These are phyloP conservation scores for Metopolophium dirhodum DNA, from an alignment of 1,140 invertebrate genomes.

Conservation along the genomic window DNA sequence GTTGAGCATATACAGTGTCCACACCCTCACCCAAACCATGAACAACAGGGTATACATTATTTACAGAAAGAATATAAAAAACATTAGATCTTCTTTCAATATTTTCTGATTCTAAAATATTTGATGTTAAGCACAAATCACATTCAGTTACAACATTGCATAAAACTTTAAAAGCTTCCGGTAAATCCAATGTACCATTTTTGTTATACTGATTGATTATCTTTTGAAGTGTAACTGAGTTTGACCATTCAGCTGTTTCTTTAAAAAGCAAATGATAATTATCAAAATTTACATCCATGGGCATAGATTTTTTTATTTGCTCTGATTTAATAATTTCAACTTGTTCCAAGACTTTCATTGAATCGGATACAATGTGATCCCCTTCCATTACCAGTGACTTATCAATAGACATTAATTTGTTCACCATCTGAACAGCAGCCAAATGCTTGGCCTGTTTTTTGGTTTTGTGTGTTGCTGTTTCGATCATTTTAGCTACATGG, in stretches of 20 bases:
- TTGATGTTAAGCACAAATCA: background rate
- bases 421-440: conserved; percentile 67
- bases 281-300: background rate
- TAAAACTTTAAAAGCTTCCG: background rate
- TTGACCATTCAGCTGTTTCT: background rate
- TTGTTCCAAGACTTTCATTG: background rate
- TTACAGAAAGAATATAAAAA: background rate
- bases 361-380: background rate
- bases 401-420: conserved; percentile 61
- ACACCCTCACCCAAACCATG: background rate
- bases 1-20: background rate
- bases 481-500: conserved; percentile 68
- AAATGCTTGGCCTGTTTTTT: conserved; percentile 69
- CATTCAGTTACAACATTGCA: background rate
- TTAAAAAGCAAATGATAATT: conserved; percentile 37
- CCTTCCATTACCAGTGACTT: background rate
- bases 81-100: background rate
- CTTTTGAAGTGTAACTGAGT: background rate
- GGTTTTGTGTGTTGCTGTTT: conserved; percentile 65
- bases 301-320: background rate
- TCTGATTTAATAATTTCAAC: conserved; percentile 6
- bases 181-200: background rate
- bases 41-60: conserved; percentile 10
- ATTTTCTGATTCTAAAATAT: background rate
- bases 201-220: background rate